Conservation (phyloP, 2,797 vertebrate genomes). For the Apogon talboti region DNA sequence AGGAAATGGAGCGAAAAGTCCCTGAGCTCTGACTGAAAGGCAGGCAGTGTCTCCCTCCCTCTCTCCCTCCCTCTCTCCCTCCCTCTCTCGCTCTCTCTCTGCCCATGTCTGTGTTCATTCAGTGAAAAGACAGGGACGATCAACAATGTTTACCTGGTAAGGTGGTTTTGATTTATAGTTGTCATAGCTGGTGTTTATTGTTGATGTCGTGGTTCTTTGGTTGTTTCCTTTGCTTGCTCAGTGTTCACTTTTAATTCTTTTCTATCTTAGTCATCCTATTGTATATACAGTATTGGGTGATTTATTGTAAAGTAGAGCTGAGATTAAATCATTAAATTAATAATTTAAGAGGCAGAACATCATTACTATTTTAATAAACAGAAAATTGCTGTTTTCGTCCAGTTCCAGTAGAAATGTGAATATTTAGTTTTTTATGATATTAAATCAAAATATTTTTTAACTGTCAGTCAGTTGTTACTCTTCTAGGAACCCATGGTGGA, state of each 20-base stretch:
- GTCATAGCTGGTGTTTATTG: background rate
- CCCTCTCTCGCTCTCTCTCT: slow-evolving; percentile 11
- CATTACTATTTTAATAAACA: no score
- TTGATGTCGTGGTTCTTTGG: background rate
- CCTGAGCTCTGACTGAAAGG: slow-evolving; percentile 57
- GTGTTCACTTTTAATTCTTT: background rate
- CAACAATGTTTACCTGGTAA: slow-evolving; percentile 48
- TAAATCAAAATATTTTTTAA: no score
- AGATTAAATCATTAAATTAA: no score
- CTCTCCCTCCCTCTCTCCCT: slow-evolving; percentile 13
- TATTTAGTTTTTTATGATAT: no score
- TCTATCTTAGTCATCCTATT: background rate
- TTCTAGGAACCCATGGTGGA: no score
- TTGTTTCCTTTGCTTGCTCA: background rate
- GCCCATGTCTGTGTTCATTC: slow-evolving; percentile 19
- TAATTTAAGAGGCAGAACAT: no score
- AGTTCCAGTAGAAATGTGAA: no score
- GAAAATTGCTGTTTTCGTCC: no score
- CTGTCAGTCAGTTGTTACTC: no score
- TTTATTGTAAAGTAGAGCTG: no score
- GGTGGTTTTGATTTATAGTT: slow-evolving; percentile 12
- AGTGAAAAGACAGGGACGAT: slow-evolving; percentile 16
- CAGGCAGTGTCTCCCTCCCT: background rate
- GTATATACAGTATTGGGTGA: background rate
- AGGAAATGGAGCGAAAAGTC: slow-evolving; percentile 59